phyloP scores from a whole-genome alignment of 2,113 vertebrate genomes.

The Atrichornis clamosus region DNA sequence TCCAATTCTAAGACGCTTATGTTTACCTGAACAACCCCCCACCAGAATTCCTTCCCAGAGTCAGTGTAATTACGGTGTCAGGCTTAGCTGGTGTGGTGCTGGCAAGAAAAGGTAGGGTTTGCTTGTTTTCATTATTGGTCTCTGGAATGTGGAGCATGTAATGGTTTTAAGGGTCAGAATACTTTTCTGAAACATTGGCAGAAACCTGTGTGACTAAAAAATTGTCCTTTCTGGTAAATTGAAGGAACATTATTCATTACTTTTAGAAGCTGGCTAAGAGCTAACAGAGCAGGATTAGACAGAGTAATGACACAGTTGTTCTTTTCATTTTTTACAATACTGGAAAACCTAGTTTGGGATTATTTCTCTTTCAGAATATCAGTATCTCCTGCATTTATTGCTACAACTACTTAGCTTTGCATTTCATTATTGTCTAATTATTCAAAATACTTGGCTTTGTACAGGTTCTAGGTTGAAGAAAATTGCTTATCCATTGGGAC shows the following conservation, averaged over 20 bases:
- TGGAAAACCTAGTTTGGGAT: neutral
- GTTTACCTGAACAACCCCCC: constrained; percentile 88
- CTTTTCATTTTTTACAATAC: neutral
- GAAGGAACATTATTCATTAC: neutral
- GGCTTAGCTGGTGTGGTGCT: constrained; percentile 83
- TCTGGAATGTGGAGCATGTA: neutral
- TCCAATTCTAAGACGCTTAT: constrained; percentile 76
- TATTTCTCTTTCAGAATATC: neutral
- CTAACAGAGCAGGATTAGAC: neutral
- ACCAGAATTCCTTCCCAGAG: constrained; percentile 82
- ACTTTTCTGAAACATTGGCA: neutral
- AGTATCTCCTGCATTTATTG: neutral
- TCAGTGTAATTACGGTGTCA: constrained; percentile 80
- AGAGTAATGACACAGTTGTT: no score
- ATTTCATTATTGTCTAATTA: neutral
- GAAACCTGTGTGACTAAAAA: neutral
- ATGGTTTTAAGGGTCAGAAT: neutral
- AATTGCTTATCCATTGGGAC: constrained; percentile 77
- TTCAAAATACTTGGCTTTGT: constrained; percentile 27
- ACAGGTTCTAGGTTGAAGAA: constrained; percentile 84
- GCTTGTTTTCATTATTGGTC: neutral
- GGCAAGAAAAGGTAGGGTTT: constrained; percentile 80
- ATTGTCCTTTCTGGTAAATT: neutral
- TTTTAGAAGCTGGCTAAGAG: neutral
- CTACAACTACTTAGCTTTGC: neutral